These are phyloP conservation scores for Psilopogon haemacephalus DNA, from an alignment of 2,113 vertebrate species.

Conservation along the genomic window DNA sequence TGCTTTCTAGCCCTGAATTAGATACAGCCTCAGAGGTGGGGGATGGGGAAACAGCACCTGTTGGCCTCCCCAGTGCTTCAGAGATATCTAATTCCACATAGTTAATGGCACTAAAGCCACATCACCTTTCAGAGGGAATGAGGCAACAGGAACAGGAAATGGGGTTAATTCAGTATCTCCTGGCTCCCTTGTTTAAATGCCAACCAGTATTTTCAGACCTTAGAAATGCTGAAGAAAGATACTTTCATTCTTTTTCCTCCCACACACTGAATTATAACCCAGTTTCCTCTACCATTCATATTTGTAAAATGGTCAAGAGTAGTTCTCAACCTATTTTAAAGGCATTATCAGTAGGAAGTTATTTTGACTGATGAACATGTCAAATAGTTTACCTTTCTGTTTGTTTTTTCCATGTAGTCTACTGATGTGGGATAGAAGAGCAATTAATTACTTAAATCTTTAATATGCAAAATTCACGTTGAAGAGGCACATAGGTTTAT, in stretches of 20 bases:
- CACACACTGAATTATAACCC: background rate
- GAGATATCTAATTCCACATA: background rate
- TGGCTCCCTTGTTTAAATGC: background rate
- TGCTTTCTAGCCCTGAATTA: background rate
- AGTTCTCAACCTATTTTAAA: background rate
- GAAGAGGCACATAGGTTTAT: background rate
- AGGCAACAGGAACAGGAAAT: background rate
- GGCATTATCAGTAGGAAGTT: background rate
- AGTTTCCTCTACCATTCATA: background rate
- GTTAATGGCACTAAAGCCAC: background rate
- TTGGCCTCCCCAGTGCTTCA: background rate
- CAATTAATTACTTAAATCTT: background rate
- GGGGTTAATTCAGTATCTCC: background rate
- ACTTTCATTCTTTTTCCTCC: rapidly evolving
- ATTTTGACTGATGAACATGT: background rate
- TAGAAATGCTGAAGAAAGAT: background rate
- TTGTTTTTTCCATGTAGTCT: background rate
- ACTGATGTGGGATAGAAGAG: background rate
- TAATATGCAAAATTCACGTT: background rate
- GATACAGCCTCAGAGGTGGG: background rate
- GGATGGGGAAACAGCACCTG: background rate
- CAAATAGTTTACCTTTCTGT: background rate
- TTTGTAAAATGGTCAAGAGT: background rate
- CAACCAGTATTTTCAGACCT: background rate
- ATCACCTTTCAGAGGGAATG: background rate